Percentiles rank a stretch among this genome's conserved stretches.
Evolutionary conservation across 2,113 vertebrate genomes (phyloP).

Genomic region (Percopsis transmontana): DNA sequence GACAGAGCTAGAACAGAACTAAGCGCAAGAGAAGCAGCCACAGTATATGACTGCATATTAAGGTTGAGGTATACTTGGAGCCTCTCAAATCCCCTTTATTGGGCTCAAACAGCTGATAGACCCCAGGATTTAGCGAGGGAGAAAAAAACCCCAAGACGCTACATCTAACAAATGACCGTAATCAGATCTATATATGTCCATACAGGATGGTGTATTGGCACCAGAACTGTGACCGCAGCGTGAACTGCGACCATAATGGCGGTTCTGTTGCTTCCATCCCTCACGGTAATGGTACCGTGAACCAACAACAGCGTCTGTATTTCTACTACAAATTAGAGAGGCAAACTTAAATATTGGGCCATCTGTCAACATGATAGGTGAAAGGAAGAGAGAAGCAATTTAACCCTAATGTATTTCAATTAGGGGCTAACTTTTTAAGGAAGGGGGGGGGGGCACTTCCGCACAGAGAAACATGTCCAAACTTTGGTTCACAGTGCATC

Average conservation of each 20-base stretch:
- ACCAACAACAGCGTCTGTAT: constrained; percentile 60
- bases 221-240: constrained; percentile 51
- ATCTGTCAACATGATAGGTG: constrained; percentile 92
- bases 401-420: constrained; percentile 89
- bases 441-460: constrained; percentile 63
- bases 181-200: constrained; percentile 21
- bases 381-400: constrained; percentile 87
- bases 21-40: too few relatives aligned
- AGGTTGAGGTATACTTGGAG: background rate
- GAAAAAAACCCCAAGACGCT: background rate
- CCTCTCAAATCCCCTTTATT: background rate
- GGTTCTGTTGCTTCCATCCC: constrained; percentile 72
- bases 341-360: constrained; percentile 85
- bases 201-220: background rate
- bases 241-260: constrained; percentile 72
- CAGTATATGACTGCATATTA: background rate
- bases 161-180: constrained; percentile 4
- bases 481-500: constrained; percentile 46
- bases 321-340: constrained; percentile 78
- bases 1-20: too few relatives aligned
- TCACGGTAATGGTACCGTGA: constrained; percentile 75
- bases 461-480: constrained; percentile 48
- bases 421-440: constrained; percentile 75
- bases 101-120: background rate
- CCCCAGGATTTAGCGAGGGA: background rate